phyloP scores from a whole-genome alignment of 1,140 invertebrate genomes.

The Laupala kohalensis region DNA sequence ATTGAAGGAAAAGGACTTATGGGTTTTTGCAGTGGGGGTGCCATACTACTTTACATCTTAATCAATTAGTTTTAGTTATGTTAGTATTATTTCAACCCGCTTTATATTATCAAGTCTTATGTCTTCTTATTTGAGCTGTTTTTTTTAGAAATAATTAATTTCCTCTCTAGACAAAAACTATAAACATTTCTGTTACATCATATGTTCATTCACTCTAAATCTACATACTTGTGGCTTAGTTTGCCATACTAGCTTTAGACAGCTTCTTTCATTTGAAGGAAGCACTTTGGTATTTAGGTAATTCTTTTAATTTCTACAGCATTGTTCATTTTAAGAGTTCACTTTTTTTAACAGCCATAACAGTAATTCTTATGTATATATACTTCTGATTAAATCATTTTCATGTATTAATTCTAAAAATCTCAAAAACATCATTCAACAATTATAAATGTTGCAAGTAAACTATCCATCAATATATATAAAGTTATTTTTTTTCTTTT shows the following conservation, averaged over 20 bases:
- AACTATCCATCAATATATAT: constrained; percentile 4
- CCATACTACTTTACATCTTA: not conserved
- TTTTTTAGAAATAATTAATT: constrained; percentile 9
- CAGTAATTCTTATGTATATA: constrained; percentile 4
- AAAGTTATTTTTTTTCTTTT: not conserved
- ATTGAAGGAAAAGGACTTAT: not conserved
- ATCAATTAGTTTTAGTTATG: not conserved
- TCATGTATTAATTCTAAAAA: constrained; percentile 2
- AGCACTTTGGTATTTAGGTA: constrained; percentile 10
- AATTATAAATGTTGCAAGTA: constrained; percentile 1
- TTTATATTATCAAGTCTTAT: constrained; percentile 11
- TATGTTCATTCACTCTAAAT: constrained; percentile 5
- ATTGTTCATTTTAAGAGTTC: not conserved
- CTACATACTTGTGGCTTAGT: not conserved
- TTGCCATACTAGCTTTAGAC: constrained; percentile 3
- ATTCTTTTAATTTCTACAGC: constrained; percentile 8
- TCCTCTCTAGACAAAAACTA: constrained; percentile 10
- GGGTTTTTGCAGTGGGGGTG: not conserved
- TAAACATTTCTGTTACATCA: constrained; percentile 5
- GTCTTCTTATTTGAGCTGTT: constrained; percentile 10
- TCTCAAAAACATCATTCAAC: constrained; percentile 3
- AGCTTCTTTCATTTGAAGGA: constrained; percentile 9
- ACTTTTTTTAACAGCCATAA: constrained; percentile 9
- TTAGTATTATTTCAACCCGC: constrained; percentile 11
- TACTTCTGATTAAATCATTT: constrained; percentile 1